These are phyloP conservation scores for Narcine bancroftii DNA, from an alignment of 2,113 vertebrate species.

Conservation along the genomic window DNA sequence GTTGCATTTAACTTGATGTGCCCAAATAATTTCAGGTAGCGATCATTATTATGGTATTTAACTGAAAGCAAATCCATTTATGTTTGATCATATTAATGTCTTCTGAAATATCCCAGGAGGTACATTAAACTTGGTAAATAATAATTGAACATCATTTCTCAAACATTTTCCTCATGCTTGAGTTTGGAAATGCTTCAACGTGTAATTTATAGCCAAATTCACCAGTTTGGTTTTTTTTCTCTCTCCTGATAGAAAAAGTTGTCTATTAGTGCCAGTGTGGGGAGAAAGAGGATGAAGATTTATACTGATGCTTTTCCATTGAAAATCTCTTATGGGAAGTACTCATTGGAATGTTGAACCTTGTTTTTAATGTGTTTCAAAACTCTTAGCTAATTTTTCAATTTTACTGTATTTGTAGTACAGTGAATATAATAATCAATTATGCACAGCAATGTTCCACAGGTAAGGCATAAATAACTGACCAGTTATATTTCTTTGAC, in stretches of 20 bases:
- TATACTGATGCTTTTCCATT: background rate
- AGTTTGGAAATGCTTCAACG: background rate
- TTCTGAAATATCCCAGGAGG: background rate
- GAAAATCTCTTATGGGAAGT: background rate
- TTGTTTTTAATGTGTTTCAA: background rate
- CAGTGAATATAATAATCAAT: background rate
- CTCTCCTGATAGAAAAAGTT: background rate
- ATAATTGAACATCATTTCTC: background rate
- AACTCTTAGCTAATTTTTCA: background rate
- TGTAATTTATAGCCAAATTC: background rate
- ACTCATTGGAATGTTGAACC: background rate
- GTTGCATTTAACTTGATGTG: too few species aligned
- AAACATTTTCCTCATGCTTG: background rate
- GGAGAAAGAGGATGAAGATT: background rate
- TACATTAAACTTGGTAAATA: background rate
- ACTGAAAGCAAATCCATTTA: background rate
- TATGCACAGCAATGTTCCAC: background rate
- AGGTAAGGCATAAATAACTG: too few species aligned
- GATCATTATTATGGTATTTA: background rate
- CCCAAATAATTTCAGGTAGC: too few species aligned
- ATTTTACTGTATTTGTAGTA: too few species aligned
- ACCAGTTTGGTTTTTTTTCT: background rate
- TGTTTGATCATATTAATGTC: background rate
- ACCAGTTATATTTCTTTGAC: background rate
- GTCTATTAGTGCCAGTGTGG: background rate